A percentile compares a stretch with the other conserved stretches of the same genome.
phyloP scores from a whole-genome alignment of 2,797 vertebrate genomes.

The Scyliorhinus canicula region DNA sequence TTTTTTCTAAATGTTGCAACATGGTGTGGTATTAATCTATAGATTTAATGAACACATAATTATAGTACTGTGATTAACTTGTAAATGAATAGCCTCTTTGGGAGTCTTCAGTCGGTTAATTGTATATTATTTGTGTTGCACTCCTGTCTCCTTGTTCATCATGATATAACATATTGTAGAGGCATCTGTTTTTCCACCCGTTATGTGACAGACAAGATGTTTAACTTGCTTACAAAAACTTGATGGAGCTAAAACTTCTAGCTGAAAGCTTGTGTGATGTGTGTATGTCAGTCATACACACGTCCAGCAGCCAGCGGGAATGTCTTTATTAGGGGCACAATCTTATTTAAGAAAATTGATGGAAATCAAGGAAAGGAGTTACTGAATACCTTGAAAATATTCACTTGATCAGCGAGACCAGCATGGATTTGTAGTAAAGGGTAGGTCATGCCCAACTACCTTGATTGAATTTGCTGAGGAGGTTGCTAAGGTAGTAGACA shows the following conservation, averaged over 20 bases:
- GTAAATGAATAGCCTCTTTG: not conserved
- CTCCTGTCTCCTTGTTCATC: not conserved
- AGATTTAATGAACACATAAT: not conserved
- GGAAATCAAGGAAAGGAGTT: no score
- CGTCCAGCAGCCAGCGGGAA: no score
- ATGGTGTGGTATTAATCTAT: not conserved
- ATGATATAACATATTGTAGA: not conserved
- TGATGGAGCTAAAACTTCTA: not conserved
- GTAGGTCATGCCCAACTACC: no score
- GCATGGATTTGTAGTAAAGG: no score
- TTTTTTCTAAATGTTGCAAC: not conserved
- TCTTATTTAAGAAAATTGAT: no score
- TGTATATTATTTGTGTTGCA: not conserved
- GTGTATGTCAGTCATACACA: not conserved
- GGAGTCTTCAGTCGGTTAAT: not conserved
- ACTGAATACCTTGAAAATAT: no score
- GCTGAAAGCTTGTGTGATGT: not conserved
- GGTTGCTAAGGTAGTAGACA: no score
- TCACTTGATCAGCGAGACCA: no score
- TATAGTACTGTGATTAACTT: not conserved
- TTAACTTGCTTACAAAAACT: not conserved
- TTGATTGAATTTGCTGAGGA: no score
- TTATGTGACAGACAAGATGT: not conserved
- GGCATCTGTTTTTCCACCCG: not conserved
- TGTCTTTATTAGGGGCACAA: not conserved